Evolutionary conservation across 64 coral and sea anemone genomes (phyloP).

Genomic region (Montipora efflorescens): DNA sequence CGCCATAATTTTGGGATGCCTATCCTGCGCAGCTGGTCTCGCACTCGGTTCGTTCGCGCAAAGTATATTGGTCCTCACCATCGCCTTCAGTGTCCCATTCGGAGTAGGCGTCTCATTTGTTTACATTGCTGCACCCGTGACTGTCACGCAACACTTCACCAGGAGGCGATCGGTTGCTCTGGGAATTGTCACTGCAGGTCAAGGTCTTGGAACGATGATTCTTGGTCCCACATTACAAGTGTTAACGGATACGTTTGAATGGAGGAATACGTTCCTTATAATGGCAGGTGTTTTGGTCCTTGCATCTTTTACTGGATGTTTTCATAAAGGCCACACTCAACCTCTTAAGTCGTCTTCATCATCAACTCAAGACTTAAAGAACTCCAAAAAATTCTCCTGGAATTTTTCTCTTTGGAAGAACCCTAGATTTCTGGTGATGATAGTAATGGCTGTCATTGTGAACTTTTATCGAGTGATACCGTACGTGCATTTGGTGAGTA

Average conservation of each 20-base stretch:
- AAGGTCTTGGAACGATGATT: slow-evolving; percentile 34
- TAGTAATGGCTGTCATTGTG: background rate
- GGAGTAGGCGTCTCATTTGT: slow-evolving; percentile 6
- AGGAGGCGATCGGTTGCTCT: slow-evolving; percentile 23
- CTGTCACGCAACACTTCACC: background rate
- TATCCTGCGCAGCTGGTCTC: background rate
- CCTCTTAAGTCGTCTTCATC: no score
- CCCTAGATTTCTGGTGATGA: background rate
- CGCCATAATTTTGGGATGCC: background rate
- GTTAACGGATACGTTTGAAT: background rate
- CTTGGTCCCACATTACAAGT: slow-evolving; percentile 24
- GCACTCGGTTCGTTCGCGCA: background rate
- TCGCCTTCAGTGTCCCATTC: slow-evolving; percentile 19
- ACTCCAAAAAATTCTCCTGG: background rate
- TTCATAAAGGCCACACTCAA: background rate
- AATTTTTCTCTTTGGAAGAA: slow-evolving; percentile 28
- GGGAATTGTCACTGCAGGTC: slow-evolving; percentile 7
- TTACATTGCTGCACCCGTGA: slow-evolving; percentile 1
- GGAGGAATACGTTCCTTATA: slow-evolving; percentile 25
- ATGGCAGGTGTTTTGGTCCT: background rate
- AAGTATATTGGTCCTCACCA: background rate
- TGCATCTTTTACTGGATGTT: slow-evolving; percentile 6
- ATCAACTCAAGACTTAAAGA: background rate
- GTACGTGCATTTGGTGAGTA: slow-evolving; percentile 45
- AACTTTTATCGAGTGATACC: slow-evolving; percentile 21